Evolutionary conservation across 37 sponge, comb jelly and placozoan genomes (phyloP).

Genomic region (Crambe crambe): DNA sequence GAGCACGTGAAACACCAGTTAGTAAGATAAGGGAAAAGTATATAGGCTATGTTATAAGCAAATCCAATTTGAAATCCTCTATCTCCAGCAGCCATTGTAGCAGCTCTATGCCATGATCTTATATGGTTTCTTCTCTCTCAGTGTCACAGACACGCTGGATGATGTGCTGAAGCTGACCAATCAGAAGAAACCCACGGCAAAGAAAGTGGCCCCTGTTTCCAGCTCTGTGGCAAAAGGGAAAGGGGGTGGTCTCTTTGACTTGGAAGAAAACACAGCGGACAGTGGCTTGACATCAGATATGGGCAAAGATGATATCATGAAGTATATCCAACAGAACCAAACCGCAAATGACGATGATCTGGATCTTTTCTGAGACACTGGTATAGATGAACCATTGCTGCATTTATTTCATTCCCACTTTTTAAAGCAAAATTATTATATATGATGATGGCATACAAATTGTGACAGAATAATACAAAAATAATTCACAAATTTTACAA

Average conservation of each 20-base stretch:
- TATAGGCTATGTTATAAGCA: too few relatives aligned
- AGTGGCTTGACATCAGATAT: conserved; percentile 10
- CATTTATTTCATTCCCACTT: too few relatives aligned
- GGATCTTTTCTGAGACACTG: conserved; percentile 23
- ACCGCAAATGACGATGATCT: conserved; percentile 54
- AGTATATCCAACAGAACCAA: conserved; percentile 60
- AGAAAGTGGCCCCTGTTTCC: conserved; percentile 1
- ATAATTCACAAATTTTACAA: background rate
- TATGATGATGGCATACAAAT: background rate
- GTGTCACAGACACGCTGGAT: conserved; percentile 55
- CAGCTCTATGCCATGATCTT: too few relatives aligned
- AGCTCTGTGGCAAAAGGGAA: background rate
- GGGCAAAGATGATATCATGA: conserved; percentile 68
- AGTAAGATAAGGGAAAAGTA: too few relatives aligned
- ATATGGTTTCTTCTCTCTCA: conserved; percentile 2
- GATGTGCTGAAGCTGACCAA: conserved; percentile 51
- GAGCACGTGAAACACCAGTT: too few relatives aligned
- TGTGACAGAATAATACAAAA: background rate
- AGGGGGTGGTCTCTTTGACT: conserved; percentile 16
- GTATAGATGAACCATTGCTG: background rate
- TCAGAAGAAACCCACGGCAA: background rate
- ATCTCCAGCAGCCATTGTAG: too few relatives aligned
- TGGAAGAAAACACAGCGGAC: background rate
- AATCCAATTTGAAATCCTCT: too few relatives aligned
- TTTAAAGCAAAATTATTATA: background rate